Evolutionary conservation across 1,140 invertebrate genomes (phyloP).

Genomic region (Philotrypesis tridentata): DNA sequence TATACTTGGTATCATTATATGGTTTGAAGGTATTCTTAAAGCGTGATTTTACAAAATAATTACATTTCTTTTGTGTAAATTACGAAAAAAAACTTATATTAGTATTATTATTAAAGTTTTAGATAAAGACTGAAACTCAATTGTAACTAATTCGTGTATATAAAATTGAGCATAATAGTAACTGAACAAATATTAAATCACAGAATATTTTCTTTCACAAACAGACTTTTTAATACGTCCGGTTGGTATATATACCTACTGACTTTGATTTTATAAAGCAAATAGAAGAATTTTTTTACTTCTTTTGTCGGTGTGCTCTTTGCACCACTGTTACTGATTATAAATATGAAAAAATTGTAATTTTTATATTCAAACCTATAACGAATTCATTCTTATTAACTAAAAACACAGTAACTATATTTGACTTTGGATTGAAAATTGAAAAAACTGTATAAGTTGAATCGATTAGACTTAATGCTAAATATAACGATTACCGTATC

Average conservation of each 20-base stretch:
- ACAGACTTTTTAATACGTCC: slow-evolving; percentile 13
- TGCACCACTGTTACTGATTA: slow-evolving; percentile 9
- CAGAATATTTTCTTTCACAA: slow-evolving; percentile 56
- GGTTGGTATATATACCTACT: slow-evolving; percentile 14
- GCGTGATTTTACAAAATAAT: slow-evolving; percentile 25
- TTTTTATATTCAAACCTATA: neutral
- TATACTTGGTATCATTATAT: neutral
- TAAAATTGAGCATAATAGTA: slow-evolving; percentile 61
- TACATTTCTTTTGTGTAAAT: slow-evolving; percentile 17
- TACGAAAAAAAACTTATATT: slow-evolving; percentile 19
- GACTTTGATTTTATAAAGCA: slow-evolving; percentile 18
- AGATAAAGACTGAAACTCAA: slow-evolving; percentile 19
- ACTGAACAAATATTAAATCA: slow-evolving; percentile 65
- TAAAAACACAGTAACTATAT: slow-evolving; percentile 26
- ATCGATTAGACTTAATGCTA: slow-evolving; percentile 3
- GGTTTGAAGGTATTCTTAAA: neutral
- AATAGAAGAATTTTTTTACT: slow-evolving; percentile 6
- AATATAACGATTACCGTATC: slow-evolving; percentile 3
- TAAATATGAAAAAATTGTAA: slow-evolving; percentile 16
- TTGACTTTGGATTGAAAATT: slow-evolving; percentile 34
- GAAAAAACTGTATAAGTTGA: slow-evolving; percentile 2
- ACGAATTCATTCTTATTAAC: slow-evolving; percentile 9
- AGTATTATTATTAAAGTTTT: neutral
- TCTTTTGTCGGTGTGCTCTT: slow-evolving; percentile 32
- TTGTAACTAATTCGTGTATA: slow-evolving; percentile 20